Evolutionary conservation across 2,113 vertebrate genomes (phyloP), one percentile per base, ranked within the genome.

Genomic region (Brevimyrus niger): DNA sequence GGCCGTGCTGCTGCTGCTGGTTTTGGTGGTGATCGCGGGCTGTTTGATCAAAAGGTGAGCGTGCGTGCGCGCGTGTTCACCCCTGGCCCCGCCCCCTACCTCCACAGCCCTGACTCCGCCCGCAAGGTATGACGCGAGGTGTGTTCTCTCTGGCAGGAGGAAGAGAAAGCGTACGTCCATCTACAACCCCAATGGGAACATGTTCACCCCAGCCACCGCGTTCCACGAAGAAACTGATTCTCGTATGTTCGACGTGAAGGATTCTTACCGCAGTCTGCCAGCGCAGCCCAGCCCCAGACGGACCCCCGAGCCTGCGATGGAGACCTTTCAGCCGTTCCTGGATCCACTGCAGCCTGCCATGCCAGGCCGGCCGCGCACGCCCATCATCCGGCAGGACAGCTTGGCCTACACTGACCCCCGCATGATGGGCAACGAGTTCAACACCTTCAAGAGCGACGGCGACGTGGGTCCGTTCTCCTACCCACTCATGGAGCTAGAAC

Each of bases 181-280:
- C 91, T 98, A 96, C 93, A 96, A 98, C 0, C 53, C 94, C 48
- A 96, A 96, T 0, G 92, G 96, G 89, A 97, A 95, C 3, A 96
- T 96, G 44, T 96, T 97, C 90, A 88, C 95, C 21, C 97, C 97
- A 0, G 92, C 94, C 53, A 80, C 55, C 0, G 91, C 94, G 38
- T 97, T 97, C 50, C 76, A 95, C 3, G 95, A 96, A 0, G 95
- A 95, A 35, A 97, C 95, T 0, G 97, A 98, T 0, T 97, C 97
- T 4, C 97, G 97, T 1, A 94, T 99, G 84, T 99, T 99, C 10
- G 96, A 94, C 0, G 98, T 99, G 15, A 98, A 99, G 0, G 98
- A 99, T 6, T 93, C 93, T 7, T 94, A 96, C 61, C 92, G 90
- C 4, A 47, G 91, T 35, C 94, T 94, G 1, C 80, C 90, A 0